Evolutionary conservation across 2,797 vertebrate genomes (phyloP), one percentile per base, ranked within the genome.

Genomic region (Siniperca undulata): DNA sequence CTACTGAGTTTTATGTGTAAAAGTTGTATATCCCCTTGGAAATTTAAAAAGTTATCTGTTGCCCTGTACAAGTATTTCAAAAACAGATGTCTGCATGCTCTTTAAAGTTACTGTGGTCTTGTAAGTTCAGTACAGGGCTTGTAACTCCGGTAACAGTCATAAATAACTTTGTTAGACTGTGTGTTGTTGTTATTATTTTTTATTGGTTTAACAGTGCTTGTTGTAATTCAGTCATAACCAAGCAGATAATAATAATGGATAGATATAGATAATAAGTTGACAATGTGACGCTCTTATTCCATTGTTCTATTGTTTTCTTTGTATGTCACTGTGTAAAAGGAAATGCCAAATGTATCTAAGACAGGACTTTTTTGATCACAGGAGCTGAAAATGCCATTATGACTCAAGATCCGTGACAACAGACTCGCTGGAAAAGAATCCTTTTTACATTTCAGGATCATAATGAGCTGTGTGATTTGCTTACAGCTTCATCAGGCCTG

Each of bases 321-420:
- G 19, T 10, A 7, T 3, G 1, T 44, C 52, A 4, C 20, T 7
- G 62, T 14, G 62, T 30, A 10, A 38, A 12, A 66, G 60, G 34
- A 84, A 86, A 90, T 79, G 85, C 78, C 81, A 74, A 11, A 36
- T 30, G 60, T 12, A 71, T 68, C 71, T 66, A n/a, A 73, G 60
- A 77, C 11, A 19, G 44, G 20, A 27, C 14, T 24, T 30, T 22
- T 86, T 64, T 65, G 61, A 83, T 86, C 78, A 77, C 72, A 50
- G 2, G 59, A 81, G 73, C 78, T 76, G 70, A 81, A 86, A 91
- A 91, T 81, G 87, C 72, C 90, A 85, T 88, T 88, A 78, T 68
- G 65, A 75, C 53, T 77, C 38, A 2, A 71, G 68, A 69, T 68
- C 69, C 38, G 10, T 42, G 86, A 86, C 71, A 71, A 80, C 78